Evolutionary conservation across 1,140 invertebrate species (phyloP), one percentile per base, ranked within the genome.

Genomic region (Chironomus tepperi): DNA sequence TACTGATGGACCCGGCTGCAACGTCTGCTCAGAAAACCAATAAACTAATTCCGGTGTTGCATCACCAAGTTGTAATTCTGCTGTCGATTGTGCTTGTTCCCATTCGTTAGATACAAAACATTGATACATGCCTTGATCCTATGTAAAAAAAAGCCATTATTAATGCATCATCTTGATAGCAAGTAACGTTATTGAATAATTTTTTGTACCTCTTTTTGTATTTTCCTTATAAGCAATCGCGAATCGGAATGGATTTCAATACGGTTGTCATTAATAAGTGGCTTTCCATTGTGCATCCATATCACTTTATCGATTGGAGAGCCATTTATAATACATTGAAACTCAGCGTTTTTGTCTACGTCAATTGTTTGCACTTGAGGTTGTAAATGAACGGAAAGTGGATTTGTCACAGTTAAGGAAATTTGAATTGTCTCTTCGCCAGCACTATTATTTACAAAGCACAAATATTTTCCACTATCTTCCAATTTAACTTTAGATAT

Each of bases 1-100:
- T 72, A 96, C 90, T 76, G 89, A 90, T 42, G 93, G 92, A 21
- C 94, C 94, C 0, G 92, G 92, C 79, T 95, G 92, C 74, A 96
- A 85, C 43, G 93, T 95, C 81, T 95, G 93, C 80, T 95, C 93
- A 70, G 92, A 91, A 84, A 97, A 97, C 86, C 91, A 93, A 84
- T 94, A 92, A 77, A 92, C 87, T 77, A 95, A 84, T 84, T 94
- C 91, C 18, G 93, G 93, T 76, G 91, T 89, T 18, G 92, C 90
- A 83, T 93, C 92, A 77, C 94, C 93, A 76, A 96, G 88, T 76
- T 90, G 86, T 8, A 96, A 85, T 80, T 95, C 92, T 0, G 93
- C 88, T 10, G 89, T 90, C 0, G 92, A 91, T 79, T 94, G 91
- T 19, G 90, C 91, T 84, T 94, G 92, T 79, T 95, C 92, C 81